phyloP scores from a whole-genome alignment of 2,797 vertebrate genomes.

The Tadarida brasiliensis region DNA sequence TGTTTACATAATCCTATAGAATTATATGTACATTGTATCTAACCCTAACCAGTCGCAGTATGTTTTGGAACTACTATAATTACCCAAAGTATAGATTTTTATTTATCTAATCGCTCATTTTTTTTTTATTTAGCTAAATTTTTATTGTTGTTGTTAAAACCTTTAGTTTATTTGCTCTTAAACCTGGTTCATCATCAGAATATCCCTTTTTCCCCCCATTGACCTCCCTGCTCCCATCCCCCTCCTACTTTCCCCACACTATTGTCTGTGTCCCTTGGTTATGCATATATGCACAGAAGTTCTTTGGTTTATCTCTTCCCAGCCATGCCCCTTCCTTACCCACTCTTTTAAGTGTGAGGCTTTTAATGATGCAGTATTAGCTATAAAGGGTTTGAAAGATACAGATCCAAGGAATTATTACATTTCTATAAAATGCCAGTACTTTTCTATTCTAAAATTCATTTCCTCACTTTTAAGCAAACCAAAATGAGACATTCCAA shows the following conservation, averaged over 20 bases:
- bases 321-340: background rate
- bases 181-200: too few relatives aligned
- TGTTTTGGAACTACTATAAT: background rate
- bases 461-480: conserved; percentile 35
- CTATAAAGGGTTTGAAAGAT: background rate
- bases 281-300: too few relatives aligned
- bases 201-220: too few relatives aligned
- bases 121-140: background rate
- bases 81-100: background rate
- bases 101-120: background rate
- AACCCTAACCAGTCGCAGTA: background rate
- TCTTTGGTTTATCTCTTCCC: too few relatives aligned
- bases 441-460: background rate
- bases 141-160: background rate
- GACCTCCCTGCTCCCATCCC: too few relatives aligned
- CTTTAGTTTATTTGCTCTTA: too few relatives aligned
- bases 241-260: too few relatives aligned
- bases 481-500: conserved; percentile 11
- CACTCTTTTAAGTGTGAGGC: background rate
- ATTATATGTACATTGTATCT: background rate
- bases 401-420: background rate
- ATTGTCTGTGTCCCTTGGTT: too few relatives aligned
- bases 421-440: conserved; percentile 1
- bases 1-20: background rate
- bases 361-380: conserved; percentile 2